These are phyloP conservation scores for Anthoptus insignis DNA, from an alignment of 2,888 invertebrate species.

Conservation along the genomic window DNA sequence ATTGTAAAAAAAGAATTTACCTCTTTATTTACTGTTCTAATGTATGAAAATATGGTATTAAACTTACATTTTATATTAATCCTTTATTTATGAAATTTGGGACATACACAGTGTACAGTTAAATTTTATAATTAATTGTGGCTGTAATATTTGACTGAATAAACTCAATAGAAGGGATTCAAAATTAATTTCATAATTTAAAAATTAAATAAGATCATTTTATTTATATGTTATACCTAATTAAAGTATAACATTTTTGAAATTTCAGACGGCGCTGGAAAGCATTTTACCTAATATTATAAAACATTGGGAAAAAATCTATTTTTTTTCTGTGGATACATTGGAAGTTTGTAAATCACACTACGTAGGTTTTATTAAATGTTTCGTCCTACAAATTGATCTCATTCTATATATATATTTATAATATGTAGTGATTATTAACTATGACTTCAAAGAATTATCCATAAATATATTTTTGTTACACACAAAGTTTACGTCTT, in stretches of 20 bases:
- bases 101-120: too few relatives aligned
- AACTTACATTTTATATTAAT: background rate
- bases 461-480: background rate
- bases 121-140: too few relatives aligned
- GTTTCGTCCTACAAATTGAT: constrained; percentile 34
- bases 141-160: too few relatives aligned
- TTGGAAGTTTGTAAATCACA: constrained; percentile 21
- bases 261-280: background rate
- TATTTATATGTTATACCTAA: too few relatives aligned
- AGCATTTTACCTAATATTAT: background rate
- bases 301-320: background rate
- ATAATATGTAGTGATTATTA: background rate
- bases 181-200: too few relatives aligned
- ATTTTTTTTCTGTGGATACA: background rate
- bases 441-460: background rate
- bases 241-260: too few relatives aligned
- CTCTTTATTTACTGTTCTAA: background rate
- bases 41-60: background rate
- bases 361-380: constrained; percentile 32
- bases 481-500: too few relatives aligned
- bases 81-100: too few relatives aligned
- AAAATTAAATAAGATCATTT: too few relatives aligned
- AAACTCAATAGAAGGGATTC: too few relatives aligned
- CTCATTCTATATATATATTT: constrained; percentile 33
- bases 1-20: constrained; percentile 6